Conservation (phyloP, 2,888 invertebrate genomes). For the Schizaphis graminum region DNA sequence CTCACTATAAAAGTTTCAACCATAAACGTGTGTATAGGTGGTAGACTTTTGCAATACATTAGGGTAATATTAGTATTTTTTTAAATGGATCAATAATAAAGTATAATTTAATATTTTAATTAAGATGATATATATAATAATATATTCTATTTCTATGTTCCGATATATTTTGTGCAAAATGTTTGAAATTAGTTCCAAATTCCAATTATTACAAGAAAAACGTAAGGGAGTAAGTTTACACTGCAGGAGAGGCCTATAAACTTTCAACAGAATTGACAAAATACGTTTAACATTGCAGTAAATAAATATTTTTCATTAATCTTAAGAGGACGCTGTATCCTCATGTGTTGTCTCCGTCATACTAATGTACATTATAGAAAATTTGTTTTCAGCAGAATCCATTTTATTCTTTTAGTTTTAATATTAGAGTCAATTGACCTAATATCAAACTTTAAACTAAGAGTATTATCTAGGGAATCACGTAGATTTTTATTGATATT, state of each 20-base stretch:
- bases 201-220: background rate
- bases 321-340: background rate
- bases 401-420: no score
- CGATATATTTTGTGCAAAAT: background rate
- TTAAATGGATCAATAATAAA: background rate
- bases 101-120: background rate
- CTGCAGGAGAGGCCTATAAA: background rate
- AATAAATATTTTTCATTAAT: background rate
- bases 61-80: no score
- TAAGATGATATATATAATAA: background rate
- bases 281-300: background rate
- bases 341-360: no score
- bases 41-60: background rate
- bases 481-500: no score
- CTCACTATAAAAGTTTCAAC: background rate
- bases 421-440: no score
- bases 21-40: background rate
- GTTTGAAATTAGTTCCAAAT: background rate
- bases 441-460: no score
- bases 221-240: background rate
- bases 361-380: no score
- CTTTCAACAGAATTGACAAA: background rate
- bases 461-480: no score
- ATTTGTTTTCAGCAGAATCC: no score
- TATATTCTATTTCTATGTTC: background rate